These are phyloP conservation scores for Penaeus vannamei DNA, from an alignment of 1,140 invertebrate species.

Conservation along the genomic window DNA sequence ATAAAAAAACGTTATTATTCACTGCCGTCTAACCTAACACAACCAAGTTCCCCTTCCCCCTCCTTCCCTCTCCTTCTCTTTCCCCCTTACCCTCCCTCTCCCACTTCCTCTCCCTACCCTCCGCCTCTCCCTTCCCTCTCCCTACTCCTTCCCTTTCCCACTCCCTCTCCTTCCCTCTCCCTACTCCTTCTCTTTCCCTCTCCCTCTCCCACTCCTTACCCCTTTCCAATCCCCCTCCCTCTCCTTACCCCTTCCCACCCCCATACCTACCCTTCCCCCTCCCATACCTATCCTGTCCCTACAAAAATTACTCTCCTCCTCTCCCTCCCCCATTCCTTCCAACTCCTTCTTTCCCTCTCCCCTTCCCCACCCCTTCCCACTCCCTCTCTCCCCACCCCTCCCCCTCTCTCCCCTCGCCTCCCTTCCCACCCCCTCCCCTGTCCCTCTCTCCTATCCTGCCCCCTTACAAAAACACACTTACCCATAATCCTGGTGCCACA, in stretches of 20 bases:
- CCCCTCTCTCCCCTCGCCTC: neutral
- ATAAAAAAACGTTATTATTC: no score
- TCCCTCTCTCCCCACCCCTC: no score
- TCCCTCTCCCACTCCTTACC: neutral
- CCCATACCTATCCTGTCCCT: no score
- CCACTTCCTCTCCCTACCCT: neutral
- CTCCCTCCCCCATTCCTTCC: neutral
- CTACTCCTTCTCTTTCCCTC: no score
- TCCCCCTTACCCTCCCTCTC: neutral
- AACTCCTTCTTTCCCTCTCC: neutral
- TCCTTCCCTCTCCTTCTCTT: neutral
- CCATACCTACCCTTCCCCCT: neutral
- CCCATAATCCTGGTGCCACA: slow-evolving; percentile 68
- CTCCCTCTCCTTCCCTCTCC: no score
- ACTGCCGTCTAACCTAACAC: no score
- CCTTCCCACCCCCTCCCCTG: slow-evolving; percentile 2
- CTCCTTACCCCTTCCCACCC: neutral
- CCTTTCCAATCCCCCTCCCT: neutral
- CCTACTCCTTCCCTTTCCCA: neutral
- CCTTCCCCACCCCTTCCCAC: neutral
- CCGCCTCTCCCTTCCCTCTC: neutral
- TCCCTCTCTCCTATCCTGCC: neutral
- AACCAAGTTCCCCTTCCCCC: neutral
- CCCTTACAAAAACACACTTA: slow-evolving; percentile 5
- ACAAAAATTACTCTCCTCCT: neutral